A percentile compares a stretch with the other conserved stretches of the same genome.
phyloP scores from a whole-genome alignment of 1,140 invertebrate species.

The Yoshiicerus persimilis region DNA sequence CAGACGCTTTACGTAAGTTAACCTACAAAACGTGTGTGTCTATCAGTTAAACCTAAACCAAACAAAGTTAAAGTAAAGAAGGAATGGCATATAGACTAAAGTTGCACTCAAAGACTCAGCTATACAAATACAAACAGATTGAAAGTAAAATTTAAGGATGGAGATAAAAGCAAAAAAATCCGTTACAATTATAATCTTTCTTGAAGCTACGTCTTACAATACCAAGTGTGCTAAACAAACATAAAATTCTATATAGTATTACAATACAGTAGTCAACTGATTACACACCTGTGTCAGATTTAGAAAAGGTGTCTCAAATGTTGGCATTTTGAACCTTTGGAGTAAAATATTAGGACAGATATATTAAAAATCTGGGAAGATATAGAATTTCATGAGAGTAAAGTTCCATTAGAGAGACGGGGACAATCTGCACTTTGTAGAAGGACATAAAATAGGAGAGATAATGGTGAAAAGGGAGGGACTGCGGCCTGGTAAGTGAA shows the following conservation, averaged over 20 bases:
- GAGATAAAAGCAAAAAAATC: not conserved
- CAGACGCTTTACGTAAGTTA: not conserved
- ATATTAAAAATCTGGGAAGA: not conserved
- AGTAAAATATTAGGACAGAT: not conserved
- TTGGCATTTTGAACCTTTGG: too few relatives aligned
- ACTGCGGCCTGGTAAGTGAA: not conserved
- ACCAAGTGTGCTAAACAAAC: not conserved
- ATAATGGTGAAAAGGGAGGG: not conserved
- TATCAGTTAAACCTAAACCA: not conserved
- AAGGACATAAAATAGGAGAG: not conserved
- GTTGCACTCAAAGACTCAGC: not conserved
- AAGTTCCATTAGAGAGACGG: not conserved
- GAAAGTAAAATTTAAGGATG: too few relatives aligned
- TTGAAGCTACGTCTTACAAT: not conserved
- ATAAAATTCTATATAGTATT: too few relatives aligned
- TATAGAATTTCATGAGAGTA: too few relatives aligned
- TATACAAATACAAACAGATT: not conserved
- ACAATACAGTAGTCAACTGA: too few relatives aligned
- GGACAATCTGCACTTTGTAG: too few relatives aligned
- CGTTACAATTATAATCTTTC: not conserved
- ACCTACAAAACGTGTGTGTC: too few relatives aligned
- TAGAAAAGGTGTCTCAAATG: too few relatives aligned
- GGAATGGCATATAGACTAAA: not conserved
- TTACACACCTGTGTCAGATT: too few relatives aligned
- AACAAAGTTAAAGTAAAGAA: not conserved